phyloP scores from a whole-genome alignment of 2,888 invertebrate species.

The Pecten maximus region DNA sequence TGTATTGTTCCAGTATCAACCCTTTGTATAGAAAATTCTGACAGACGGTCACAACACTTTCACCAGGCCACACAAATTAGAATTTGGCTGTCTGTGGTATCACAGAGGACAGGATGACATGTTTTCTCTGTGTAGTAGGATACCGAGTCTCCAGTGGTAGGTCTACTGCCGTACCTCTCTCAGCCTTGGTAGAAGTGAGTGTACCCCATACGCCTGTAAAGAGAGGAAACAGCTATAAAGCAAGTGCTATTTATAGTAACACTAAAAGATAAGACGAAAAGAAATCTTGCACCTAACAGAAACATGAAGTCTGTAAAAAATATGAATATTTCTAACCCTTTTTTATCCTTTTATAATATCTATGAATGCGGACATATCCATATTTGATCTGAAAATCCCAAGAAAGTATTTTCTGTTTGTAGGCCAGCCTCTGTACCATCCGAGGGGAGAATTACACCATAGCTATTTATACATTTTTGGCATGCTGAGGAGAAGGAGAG shows the following conservation, averaged over 20 bases:
- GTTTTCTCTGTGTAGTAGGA: background rate
- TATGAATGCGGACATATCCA: background rate
- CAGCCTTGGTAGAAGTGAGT: background rate
- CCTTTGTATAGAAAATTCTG: background rate
- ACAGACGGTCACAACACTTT: background rate
- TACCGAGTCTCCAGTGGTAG: background rate
- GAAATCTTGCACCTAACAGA: background rate
- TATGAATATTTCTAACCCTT: background rate
- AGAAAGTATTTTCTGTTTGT: background rate
- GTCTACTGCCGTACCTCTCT: background rate
- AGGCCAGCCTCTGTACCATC: background rate
- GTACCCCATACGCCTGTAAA: background rate
- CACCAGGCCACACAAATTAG: background rate
- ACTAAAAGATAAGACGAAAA: background rate
- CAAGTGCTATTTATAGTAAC: background rate
- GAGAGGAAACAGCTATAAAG: constrained; percentile 9
- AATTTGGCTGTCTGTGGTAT: background rate
- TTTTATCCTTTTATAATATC: background rate
- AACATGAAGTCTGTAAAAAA: background rate
- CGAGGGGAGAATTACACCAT: background rate
- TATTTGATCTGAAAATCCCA: background rate
- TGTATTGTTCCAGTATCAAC: background rate
- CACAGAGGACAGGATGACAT: background rate
- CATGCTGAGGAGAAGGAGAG: constrained; percentile 7
- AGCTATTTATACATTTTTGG: constrained; percentile 15